Conservation (phyloP, 2,888 invertebrate genomes). For the Eupsilia transversa region DNA sequence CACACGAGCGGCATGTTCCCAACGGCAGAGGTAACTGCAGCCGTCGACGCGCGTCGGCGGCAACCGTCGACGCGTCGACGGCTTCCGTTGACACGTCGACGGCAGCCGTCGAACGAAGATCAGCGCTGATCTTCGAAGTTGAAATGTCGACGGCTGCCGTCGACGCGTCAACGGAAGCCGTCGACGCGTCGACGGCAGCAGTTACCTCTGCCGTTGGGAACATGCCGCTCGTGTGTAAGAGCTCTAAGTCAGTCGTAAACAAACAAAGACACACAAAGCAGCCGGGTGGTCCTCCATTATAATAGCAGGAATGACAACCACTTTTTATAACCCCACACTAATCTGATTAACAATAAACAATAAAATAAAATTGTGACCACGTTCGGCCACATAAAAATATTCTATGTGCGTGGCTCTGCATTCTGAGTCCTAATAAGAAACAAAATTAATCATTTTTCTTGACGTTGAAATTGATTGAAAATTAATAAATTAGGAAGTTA, state of each 20-base stretch:
- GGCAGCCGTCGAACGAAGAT: no score
- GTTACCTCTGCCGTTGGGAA: no score
- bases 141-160: no score
- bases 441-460: conserved; percentile 26
- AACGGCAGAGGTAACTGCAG: no score
- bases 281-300: conserved; percentile 78
- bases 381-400: conserved; percentile 61
- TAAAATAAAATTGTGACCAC: conserved; percentile 67
- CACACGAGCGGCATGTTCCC: no score
- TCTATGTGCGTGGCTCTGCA: conserved; percentile 55
- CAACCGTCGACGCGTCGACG: no score
- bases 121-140: no score
- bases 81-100: no score
- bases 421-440: conserved; percentile 40
- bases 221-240: no score
- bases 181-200: no score
- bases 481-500: background rate
- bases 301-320: conserved; percentile 73
- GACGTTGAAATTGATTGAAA: conserved; percentile 7
- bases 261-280: conserved; percentile 73
- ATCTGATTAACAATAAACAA: conserved; percentile 81
- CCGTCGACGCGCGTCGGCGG: no score
- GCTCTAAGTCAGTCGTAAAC: conserved; percentile 53
- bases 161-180: no score
- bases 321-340: conserved; percentile 74